phyloP scores from a whole-genome alignment of 2,888 invertebrate genomes.

The Drosophila siamana region DNA sequence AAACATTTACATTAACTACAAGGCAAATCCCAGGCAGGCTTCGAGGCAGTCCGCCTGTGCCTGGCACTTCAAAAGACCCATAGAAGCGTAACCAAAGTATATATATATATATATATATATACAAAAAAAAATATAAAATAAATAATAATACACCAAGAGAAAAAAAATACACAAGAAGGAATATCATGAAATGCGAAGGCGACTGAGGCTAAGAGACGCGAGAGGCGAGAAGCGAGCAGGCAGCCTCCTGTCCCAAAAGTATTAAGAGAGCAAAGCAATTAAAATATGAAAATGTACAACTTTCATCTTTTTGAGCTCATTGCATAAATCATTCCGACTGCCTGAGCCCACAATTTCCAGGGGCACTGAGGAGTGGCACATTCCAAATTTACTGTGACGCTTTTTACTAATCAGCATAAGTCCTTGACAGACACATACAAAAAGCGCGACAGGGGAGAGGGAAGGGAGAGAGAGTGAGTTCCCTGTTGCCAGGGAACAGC shows the following conservation, averaged over 20 bases:
- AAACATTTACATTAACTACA: constrained; percentile 82
- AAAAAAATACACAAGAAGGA: too few species aligned
- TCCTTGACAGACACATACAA: constrained; percentile 62
- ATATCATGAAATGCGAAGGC: too few species aligned
- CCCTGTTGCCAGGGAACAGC: constrained; percentile 46
- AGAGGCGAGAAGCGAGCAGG: background rate
- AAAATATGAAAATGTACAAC: constrained; percentile 83
- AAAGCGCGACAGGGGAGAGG: too few species aligned
- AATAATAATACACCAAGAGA: constrained; percentile 30
- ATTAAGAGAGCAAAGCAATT: constrained; percentile 83
- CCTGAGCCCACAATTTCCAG: constrained; percentile 57
- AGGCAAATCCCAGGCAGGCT: constrained; percentile 58
- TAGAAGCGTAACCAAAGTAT: constrained; percentile 70
- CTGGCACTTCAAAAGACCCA: constrained; percentile 75
- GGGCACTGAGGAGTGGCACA: constrained; percentile 26
- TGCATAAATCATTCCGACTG: constrained; percentile 80
- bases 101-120: too few species aligned
- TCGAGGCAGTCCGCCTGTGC: constrained; percentile 26
- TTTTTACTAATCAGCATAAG: constrained; percentile 81
- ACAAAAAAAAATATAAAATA: constrained; percentile 31
- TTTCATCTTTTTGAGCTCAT: constrained; percentile 81
- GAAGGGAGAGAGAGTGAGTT: background rate
- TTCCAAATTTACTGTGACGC: constrained; percentile 76
- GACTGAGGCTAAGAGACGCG: too few species aligned
- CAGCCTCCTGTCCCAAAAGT: constrained; percentile 74